These are phyloP conservation scores for Drosophila hamatofila DNA, from an alignment of 2,888 invertebrate species.

Conservation along the genomic window DNA sequence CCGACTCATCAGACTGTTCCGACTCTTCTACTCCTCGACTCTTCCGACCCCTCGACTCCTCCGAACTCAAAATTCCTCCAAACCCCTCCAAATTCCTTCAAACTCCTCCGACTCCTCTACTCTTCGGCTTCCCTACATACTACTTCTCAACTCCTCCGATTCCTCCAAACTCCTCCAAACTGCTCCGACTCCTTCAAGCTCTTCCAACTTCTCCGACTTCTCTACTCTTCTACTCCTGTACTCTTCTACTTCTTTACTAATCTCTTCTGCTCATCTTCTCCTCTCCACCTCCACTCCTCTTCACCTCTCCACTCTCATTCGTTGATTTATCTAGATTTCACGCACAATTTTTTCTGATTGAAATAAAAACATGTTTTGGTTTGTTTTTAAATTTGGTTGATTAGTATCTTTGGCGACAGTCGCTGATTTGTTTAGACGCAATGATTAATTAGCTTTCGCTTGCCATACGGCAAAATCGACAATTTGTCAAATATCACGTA, in stretches of 20 bases:
- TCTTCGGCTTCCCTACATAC: neutral
- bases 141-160: neutral
- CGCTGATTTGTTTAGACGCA: constrained; percentile 35
- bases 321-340: neutral
- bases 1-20: too few relatives aligned
- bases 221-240: neutral
- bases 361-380: constrained; percentile 4
- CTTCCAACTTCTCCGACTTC: neutral
- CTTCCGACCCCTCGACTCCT: too few relatives aligned
- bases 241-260: too few relatives aligned
- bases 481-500: constrained; percentile 56
- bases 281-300: too few relatives aligned
- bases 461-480: constrained; percentile 33
- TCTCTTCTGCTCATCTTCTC: neutral
- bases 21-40: neutral
- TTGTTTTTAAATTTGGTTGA: constrained; percentile 53
- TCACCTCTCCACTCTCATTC: neutral
- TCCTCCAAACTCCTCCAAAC: neutral
- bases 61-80: too few relatives aligned
- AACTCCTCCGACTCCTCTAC: neutral
- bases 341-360: neutral
- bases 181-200: neutral
- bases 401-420: constrained; percentile 60
- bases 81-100: too few relatives aligned
- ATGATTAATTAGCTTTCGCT: constrained; percentile 67